Base-by-base conservation (phyloP, 2,797 vertebrate species). In the Gallinago nigripennis region DNA sequence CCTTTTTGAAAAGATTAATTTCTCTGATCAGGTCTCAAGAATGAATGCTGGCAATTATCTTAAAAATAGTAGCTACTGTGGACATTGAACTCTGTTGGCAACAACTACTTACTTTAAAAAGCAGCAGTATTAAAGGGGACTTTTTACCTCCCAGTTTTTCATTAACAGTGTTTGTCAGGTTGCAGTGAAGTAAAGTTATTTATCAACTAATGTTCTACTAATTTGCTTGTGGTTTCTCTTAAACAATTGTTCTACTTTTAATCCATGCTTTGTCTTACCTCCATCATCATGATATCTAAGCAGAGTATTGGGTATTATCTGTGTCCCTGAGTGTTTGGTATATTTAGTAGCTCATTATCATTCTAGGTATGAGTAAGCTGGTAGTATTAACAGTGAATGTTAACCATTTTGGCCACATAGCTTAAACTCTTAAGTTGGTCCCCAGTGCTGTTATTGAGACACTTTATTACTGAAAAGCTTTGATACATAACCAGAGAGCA, bases 281-380 rank as follows among this genome's bases (percentile, higher is more conserved):
- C 65, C 51, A 81, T 73, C 77, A 33, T 88, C 71, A 25, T 80
- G 61, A 24, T 95, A 84, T 80, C 90, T 89, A 76, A 95, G 73
- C 21, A 69, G 92, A 88, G 80, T 91, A 80, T 82, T 92, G 88
- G 92, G 88, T 96, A 94, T 94, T 96, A 90, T 84, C 76, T 95
- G 33, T 92, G 69, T 95, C 95, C 88, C 93, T 76, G 73, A 94
- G 90, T 89, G 79, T 87, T 89, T 80, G 73, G 63, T 94, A 95
- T 96, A 96, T 95, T 95, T 96, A 95, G 93, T 85, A 96, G 78
- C 83, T 96, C 88, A 78, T 96, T 96, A 95, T 95, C 96, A 92
- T 89, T 91, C 60, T 45, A 82, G 48, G 41, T 84, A 81, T 90
- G 83, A 79, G 75, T 79, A 94, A 94, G 85, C 77, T 92, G 54